Base-by-base conservation (phyloP, 2,113 vertebrate species). In the Amphilophus citrinellus region DNA sequence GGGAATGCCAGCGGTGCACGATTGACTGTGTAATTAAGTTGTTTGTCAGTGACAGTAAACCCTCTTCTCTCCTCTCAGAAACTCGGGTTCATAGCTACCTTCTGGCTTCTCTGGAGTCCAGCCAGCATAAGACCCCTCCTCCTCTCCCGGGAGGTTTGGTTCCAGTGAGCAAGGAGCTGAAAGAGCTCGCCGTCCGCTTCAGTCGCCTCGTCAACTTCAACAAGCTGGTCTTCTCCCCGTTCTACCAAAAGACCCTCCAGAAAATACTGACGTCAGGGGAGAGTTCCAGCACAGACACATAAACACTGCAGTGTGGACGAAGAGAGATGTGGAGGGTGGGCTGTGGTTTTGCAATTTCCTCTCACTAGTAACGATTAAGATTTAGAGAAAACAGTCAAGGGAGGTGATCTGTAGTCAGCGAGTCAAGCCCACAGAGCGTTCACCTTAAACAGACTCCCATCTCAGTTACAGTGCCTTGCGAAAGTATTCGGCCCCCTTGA, bases 141-240 rank as follows among this genome's bases (percentile, higher is more conserved):
- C 39, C 95, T 3, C 53, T 97, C 50, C 98, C 97, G 0, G 98
- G 97, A 13, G 98, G 98, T 59, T 92, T 99, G 87, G 95, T 94
- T 10, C 98, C 97, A 0, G 92, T 99, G 86, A 95, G 97, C 50
- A 97, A 87, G 81, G 98, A 99, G 95, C 95, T 99, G 86, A 97
- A 97, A 87, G 97, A 97, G 80, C 84, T 98, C 0, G 96, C 97
- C 0, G 85, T 97, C 84, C 97, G 96, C 73, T 98, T 98, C 1
- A 87, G 94, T 79, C 97, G 96, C 53, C 97, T 99, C 9, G 97
- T 99, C 92, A 98, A 97, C 95, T 99, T 97, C 93, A 99, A 99
- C 96, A 99, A 97, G 95, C 96, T 98, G 91, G 98, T 99, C 87
- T 99, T 98, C 93, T 97, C 97, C n/a, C 97, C 98, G 6, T 98